A percentile compares a stretch with the other conserved stretches of the same genome.
Evolutionary conservation across 2,797 vertebrate genomes (phyloP).

Genomic region (Lutjanus campechanus): DNA sequence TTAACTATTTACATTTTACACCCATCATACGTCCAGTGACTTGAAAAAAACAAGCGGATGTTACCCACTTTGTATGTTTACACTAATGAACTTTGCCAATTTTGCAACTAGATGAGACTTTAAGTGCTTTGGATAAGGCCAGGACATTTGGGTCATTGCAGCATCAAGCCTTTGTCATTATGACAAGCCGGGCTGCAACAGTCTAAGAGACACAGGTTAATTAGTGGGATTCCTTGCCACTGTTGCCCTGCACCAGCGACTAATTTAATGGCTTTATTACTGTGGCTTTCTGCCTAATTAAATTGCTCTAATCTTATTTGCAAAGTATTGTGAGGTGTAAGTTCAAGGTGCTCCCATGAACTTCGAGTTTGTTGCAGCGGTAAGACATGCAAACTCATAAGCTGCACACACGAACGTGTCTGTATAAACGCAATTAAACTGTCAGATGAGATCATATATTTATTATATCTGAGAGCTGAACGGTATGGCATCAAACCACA

Average conservation of each 20-base stretch:
- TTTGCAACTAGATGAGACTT: conserved; percentile 65
- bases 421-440: conserved; percentile 28
- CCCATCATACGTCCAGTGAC: neutral
- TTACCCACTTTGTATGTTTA: conserved; percentile 42
- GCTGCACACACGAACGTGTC: conserved; percentile 7
- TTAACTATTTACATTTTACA: conserved; percentile 36
- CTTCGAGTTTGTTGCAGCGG: conserved; percentile 45
- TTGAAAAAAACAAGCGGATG: conserved; percentile 10
- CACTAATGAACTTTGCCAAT: conserved; percentile 64
- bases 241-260: conserved; percentile 69
- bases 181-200: conserved; percentile 68
- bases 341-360: conserved; percentile 76
- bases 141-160: conserved; percentile 62
- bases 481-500: neutral
- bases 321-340: conserved; percentile 77
- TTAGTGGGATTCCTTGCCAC: conserved; percentile 78
- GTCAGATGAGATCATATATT: conserved; percentile 9
- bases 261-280: conserved; percentile 84
- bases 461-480: conserved; percentile 6
- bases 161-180: conserved; percentile 61
- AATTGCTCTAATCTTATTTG: conserved; percentile 84
- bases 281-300: conserved; percentile 80
- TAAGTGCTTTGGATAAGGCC: conserved; percentile 80
- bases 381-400: conserved; percentile 27
- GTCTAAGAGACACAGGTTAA: conserved; percentile 81